Conservation (phyloP, 2,888 invertebrate species). For the Coenonympha glycerion region DNA sequence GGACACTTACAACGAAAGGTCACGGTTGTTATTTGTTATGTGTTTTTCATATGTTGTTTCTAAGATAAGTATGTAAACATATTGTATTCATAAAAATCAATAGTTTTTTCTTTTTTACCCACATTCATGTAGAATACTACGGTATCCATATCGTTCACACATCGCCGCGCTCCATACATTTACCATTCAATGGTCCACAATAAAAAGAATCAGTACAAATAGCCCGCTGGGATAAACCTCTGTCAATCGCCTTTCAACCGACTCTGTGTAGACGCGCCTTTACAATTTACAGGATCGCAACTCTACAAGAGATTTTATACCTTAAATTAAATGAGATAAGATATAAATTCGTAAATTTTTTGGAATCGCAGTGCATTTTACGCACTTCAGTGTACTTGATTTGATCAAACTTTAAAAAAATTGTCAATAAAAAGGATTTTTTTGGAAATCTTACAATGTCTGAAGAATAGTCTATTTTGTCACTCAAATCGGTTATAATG, state of each 20-base stretch:
- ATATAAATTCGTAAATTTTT: neutral
- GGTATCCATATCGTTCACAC: constrained; percentile 40
- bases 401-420: constrained; percentile 6
- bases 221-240: constrained; percentile 42
- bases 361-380: neutral
- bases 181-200: constrained; percentile 38
- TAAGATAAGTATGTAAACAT: neutral
- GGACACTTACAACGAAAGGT: too few relatives aligned
- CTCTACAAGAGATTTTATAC: neutral
- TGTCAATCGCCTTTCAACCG: constrained; percentile 39
- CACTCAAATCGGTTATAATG: constrained; percentile 20
- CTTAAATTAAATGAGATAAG: neutral
- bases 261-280: constrained; percentile 14
- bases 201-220: constrained; percentile 38
- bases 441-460: neutral
- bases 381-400: constrained; percentile 8
- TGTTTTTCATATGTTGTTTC: too few relatives aligned
- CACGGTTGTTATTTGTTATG: too few relatives aligned
- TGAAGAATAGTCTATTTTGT: constrained; percentile 6
- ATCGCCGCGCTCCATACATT: constrained; percentile 39
- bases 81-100: neutral
- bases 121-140: constrained; percentile 28
- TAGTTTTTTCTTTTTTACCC: constrained; percentile 8
- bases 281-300: neutral
- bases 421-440: neutral